A percentile compares a stretch with the other conserved stretches of the same genome.
Evolutionary conservation across 2,113 vertebrate genomes (phyloP).

Genomic region (Numenius arquata): DNA sequence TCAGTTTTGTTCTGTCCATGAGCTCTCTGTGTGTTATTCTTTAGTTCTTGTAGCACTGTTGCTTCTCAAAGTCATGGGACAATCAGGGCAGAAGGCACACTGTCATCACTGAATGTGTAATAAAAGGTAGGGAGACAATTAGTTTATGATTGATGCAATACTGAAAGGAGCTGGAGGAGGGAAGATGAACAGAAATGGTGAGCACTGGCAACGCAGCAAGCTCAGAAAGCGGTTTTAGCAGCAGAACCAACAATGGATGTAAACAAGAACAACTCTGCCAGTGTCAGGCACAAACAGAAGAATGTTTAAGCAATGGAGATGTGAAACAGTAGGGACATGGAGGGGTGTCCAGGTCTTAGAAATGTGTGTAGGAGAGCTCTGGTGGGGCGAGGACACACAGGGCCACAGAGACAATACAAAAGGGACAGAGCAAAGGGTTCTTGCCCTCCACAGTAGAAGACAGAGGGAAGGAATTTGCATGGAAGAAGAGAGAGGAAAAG

Average conservation of each 20-base stretch:
- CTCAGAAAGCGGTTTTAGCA: not conserved
- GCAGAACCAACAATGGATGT: not conserved
- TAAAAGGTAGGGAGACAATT: not conserved
- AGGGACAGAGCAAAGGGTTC: not conserved
- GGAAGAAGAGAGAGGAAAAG: not conserved
- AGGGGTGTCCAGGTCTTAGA: not conserved
- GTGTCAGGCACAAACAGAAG: not conserved
- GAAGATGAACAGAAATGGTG: not conserved
- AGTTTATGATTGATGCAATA: too few relatives aligned
- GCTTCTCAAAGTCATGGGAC: not conserved
- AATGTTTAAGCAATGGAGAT: not conserved
- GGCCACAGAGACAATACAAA: not conserved
- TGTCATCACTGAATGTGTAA: fast-evolving
- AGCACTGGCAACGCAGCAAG: not conserved
- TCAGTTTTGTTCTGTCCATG: not conserved
- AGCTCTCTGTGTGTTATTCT: not conserved
- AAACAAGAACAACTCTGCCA: not conserved
- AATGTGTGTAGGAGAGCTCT: not conserved
- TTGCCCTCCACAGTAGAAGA: not conserved
- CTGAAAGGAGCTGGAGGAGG: not conserved
- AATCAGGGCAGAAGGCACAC: not conserved
- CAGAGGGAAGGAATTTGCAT: not conserved
- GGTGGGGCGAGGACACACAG: not conserved
- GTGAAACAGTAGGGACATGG: not conserved
- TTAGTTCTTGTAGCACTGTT: not conserved